Base-by-base conservation (phyloP, 2,797 vertebrate species). In the Ataeniobius toweri region DNA sequence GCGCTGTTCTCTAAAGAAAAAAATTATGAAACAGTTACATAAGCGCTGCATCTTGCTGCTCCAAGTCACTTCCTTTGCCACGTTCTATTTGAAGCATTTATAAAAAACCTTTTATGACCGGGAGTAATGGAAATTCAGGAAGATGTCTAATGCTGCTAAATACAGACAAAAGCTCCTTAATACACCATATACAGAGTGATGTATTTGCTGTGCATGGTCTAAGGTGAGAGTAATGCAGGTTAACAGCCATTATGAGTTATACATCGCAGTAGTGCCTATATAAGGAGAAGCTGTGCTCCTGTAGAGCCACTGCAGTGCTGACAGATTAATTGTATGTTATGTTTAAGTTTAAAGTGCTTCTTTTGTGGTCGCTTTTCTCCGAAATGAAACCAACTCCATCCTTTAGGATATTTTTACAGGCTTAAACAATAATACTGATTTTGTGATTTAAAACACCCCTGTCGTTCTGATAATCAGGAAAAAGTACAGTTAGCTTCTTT, bases 311-410 rank as follows among this genome's bases (percentile, higher is more conserved):
- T 77, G 86, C 79, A 1, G 20, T 39, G 85, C 89, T 86, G 90
- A 91, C 89, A 92, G 91, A 85, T 93, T 91, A 91, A 93, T 91
- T 87, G 80, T 75, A 92, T 76, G 86, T 89, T 90, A 82, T 83
- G 79, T 79, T 77, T 79, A 84, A 81, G 81, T 80, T 88, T 75
- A 88, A 88, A 86, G 82, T 56, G 75, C 77, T 89, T 88, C 84
- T 81, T 83, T 85, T 72, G 80, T 26, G 86, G 90, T 78, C 2
- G 65, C 65, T 44, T 20, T 92, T 92, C 87, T 89, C 83, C 82
- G 85, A 91, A 92, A 91, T 67, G 86, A 76, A 84, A 85, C 85
- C 86, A 20, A 73, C 56, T 74, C 68, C 20, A 14, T 87, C 83
- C 58, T 86, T 80, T 67, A 71, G 82, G 86, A 87, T 92, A 91